Conservation (phyloP, 2,797 vertebrate genomes). For the Rhinichthys osculus region DNA sequence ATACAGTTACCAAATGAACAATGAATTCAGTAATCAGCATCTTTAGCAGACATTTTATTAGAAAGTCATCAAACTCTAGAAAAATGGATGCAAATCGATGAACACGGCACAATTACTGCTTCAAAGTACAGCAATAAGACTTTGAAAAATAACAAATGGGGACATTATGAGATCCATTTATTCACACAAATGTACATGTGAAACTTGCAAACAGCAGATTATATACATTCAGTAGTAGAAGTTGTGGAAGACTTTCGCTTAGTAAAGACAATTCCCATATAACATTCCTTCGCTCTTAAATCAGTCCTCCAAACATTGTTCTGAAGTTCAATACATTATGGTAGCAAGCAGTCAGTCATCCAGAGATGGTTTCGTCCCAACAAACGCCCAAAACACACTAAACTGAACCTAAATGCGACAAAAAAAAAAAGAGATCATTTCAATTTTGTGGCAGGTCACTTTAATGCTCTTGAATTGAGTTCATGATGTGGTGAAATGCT, state of each 20-base stretch:
- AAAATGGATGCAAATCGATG: slow-evolving; percentile 45
- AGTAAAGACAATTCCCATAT: slow-evolving; percentile 58
- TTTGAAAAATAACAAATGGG: slow-evolving; percentile 36
- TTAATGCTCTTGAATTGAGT: slow-evolving; percentile 44
- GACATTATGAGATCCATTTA: slow-evolving; percentile 65
- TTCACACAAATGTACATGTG: slow-evolving; percentile 71
- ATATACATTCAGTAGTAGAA: slow-evolving; percentile 77
- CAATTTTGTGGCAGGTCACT: slow-evolving; percentile 6
- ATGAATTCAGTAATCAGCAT: not conserved
- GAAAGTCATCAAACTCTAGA: slow-evolving; percentile 34
- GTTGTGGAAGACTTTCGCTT: slow-evolving; percentile 72
- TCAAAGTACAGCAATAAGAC: slow-evolving; percentile 26
- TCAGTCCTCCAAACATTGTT: slow-evolving; percentile 17
- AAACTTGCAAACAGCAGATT: slow-evolving; percentile 70
- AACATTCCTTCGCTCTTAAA: slow-evolving; percentile 61
- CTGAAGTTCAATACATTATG: slow-evolving; percentile 36
- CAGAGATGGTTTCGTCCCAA: slow-evolving; percentile 22
- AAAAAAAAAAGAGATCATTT: not conserved
- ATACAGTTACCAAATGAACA: not conserved
- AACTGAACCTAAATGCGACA: slow-evolving; percentile 2
- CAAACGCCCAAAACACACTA: slow-evolving; percentile 7
- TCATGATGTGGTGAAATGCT: slow-evolving; percentile 35
- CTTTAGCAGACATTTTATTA: slow-evolving; percentile 51
- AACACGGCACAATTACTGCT: slow-evolving; percentile 29
- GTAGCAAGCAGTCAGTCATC: slow-evolving; percentile 27